Evolutionary conservation across 2,888 invertebrate genomes (phyloP).

Genomic region (Coleophora deauratella): DNA sequence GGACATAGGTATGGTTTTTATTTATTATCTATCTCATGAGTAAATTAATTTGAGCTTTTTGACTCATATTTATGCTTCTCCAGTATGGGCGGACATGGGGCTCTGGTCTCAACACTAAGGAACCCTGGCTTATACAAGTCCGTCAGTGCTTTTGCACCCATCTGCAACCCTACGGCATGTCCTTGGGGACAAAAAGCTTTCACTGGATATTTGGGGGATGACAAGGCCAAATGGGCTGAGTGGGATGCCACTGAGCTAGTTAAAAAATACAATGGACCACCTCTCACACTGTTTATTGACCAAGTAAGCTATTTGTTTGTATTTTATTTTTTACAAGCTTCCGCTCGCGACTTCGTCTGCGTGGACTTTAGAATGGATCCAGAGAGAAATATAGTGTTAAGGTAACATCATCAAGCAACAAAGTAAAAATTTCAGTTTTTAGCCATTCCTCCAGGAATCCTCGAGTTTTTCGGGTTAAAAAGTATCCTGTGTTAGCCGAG

Average conservation of each 20-base stretch:
- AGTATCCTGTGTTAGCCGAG: too few relatives aligned
- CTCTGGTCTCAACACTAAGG: constrained; percentile 89
- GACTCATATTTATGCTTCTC: constrained; percentile 24
- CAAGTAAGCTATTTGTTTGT: constrained; percentile 74
- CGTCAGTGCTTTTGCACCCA: constrained; percentile 96
- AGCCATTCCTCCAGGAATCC: too few relatives aligned
- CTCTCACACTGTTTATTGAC: constrained; percentile 89
- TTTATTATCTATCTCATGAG: too few relatives aligned
- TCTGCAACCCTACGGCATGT: constrained; percentile 88
- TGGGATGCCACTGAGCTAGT: constrained; percentile 94
- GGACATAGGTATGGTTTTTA: constrained; percentile 83
- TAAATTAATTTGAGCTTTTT: not conserved
- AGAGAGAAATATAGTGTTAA: too few relatives aligned
- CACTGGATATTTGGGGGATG: constrained; percentile 83
- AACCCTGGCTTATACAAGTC: constrained; percentile 91
- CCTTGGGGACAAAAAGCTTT: constrained; percentile 94
- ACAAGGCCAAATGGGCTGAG: constrained; percentile 81
- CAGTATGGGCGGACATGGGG: constrained; percentile 99
- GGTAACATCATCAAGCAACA: too few relatives aligned
- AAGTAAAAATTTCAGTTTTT: too few relatives aligned
- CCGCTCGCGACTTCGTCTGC: too few relatives aligned
- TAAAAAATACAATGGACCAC: constrained; percentile 87
- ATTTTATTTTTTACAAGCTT: too few relatives aligned
- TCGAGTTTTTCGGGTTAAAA: too few relatives aligned
- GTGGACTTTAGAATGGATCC: too few relatives aligned